phyloP scores from a whole-genome alignment of 2,888 invertebrate species.

The Nephrotoma flavescens region DNA sequence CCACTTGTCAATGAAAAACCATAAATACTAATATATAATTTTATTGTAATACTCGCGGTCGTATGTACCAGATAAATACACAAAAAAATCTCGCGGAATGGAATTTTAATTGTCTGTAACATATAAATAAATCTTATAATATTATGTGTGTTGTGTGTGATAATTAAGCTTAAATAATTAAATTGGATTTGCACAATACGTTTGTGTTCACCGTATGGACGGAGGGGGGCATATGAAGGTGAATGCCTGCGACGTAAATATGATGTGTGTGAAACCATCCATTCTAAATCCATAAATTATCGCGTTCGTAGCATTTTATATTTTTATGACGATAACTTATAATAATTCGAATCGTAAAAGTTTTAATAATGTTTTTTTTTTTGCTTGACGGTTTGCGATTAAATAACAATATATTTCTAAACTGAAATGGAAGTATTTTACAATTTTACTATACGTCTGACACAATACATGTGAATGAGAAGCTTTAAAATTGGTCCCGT shows the following conservation, averaged over 20 bases:
- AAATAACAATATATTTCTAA: background rate
- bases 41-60: background rate
- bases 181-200: background rate
- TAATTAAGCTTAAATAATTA: background rate
- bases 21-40: background rate
- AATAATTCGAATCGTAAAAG: background rate
- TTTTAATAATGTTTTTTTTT: background rate
- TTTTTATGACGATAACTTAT: background rate
- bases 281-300: background rate
- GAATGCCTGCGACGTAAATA: background rate
- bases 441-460: background rate
- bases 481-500: too few relatives aligned
- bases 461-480: background rate
- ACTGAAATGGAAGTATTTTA: background rate
- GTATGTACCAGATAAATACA: background rate
- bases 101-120: background rate
- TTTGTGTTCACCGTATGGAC: background rate
- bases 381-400: background rate
- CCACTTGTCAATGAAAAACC: constrained; percentile 1
- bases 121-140: background rate
- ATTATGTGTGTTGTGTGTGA: background rate
- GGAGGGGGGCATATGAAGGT: background rate
- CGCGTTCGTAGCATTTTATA: background rate
- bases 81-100: background rate
- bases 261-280: background rate